A percentile compares a stretch with the other conserved stretches of the same genome.
These are phyloP conservation scores for Gortyna flavago DNA, from an alignment of 2,888 invertebrate species.

Conservation along the genomic window DNA sequence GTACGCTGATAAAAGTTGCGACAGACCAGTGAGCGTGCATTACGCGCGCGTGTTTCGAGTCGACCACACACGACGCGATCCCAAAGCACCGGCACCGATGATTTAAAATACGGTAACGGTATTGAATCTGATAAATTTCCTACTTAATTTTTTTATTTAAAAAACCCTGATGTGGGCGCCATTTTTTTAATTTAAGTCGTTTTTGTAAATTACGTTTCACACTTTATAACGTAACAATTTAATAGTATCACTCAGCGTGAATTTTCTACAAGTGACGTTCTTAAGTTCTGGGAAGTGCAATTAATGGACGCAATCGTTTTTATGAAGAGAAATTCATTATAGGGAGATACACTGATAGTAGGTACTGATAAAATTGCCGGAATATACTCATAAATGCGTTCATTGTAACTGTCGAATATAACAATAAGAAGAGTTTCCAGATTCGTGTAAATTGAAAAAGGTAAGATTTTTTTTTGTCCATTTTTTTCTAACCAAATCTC, in stretches of 20 bases:
- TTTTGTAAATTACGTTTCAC: not conserved
- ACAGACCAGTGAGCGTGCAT: not conserved
- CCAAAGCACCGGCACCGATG: not conserved
- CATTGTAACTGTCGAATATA: too few relatives aligned
- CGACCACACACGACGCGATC: not conserved
- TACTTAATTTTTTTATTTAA: not conserved
- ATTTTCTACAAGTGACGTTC: not conserved
- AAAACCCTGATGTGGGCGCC: not conserved
- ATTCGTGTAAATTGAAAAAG: not conserved
- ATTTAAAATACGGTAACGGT: too few relatives aligned
- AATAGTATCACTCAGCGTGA: not conserved
- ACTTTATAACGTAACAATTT: not conserved
- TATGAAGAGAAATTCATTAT: not conserved
- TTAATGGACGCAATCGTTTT: not conserved
- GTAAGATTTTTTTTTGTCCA: not conserved
- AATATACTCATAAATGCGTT: not conserved
- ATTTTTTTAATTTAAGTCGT: not conserved
- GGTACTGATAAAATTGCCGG: too few relatives aligned
- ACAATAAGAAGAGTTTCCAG: not conserved
- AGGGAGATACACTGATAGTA: not conserved
- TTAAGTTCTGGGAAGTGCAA: not conserved
- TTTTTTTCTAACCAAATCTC: too few relatives aligned
- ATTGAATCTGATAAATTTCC: not conserved
- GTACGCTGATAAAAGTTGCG: constrained; percentile 28
- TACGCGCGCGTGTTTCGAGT: not conserved